phyloP scores from a whole-genome alignment of 2,888 invertebrate genomes.

The Polymixis lichenea region DNA sequence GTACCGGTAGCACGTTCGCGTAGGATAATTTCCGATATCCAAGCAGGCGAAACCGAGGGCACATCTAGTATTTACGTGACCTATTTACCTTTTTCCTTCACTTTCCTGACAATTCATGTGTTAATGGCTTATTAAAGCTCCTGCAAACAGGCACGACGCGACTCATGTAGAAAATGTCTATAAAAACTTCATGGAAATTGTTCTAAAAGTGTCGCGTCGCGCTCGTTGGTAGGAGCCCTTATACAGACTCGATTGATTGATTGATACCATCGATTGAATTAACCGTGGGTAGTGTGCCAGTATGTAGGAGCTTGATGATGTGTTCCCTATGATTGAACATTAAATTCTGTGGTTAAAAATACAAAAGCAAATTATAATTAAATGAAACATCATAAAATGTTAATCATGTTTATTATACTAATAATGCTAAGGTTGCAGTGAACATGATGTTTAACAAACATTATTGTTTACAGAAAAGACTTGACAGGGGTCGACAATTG shows the following conservation, averaged over 20 bases:
- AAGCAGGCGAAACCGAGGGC: too few species aligned
- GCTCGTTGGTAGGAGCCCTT: too few species aligned
- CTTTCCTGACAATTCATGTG: too few species aligned
- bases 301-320: background rate
- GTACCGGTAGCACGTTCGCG: too few species aligned
- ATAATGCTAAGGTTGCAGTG: constrained; percentile 85
- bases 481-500: constrained; percentile 78
- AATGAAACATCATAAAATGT: constrained; percentile 75
- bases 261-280: background rate
- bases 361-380: constrained; percentile 25
- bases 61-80: background rate
- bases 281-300: background rate
- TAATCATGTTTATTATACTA: constrained; percentile 87
- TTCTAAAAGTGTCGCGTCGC: too few species aligned
- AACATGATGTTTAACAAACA: constrained; percentile 81
- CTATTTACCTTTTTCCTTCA: constrained; percentile 9
- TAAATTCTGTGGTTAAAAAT: background rate
- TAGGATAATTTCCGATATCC: too few species aligned
- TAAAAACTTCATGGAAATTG: too few species aligned
- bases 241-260: background rate
- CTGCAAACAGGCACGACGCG: too few species aligned
- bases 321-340: background rate
- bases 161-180: too few species aligned
- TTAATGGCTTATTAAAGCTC: too few species aligned
- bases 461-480: constrained; percentile 72